A percentile compares a stretch with the other conserved stretches of the same genome.
Conservation (phyloP, 92 coral and sea anemone genomes). For the Muricea muricata region DNA sequence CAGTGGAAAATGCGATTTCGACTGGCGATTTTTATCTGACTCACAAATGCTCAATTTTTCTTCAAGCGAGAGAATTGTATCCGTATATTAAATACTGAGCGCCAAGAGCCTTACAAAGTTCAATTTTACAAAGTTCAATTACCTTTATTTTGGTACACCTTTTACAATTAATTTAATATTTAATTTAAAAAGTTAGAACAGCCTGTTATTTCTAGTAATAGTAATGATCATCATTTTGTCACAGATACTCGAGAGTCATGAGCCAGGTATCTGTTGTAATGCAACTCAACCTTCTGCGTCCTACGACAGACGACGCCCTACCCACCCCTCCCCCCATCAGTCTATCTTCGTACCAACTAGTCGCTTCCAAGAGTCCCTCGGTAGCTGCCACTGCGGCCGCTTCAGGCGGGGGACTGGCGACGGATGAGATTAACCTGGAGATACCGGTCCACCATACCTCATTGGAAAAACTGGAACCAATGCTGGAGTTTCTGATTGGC, state of each 20-base stretch:
- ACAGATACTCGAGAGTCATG: conserved; percentile 27
- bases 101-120: no score
- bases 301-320: conserved; percentile 73
- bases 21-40: no score
- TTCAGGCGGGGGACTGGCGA: conserved; percentile 97
- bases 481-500: conserved; percentile 90
- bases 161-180: no score
- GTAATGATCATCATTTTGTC: conserved; percentile 62
- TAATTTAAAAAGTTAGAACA: no score
- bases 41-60: no score
- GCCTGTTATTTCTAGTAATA: no score
- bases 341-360: conserved; percentile 91
- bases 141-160: no score
- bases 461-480: conserved; percentile 66
- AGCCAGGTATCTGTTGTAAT: conserved; percentile 73
- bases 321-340: conserved; percentile 99
- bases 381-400: conserved; percentile 98
- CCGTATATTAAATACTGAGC: no score
- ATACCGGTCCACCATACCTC: conserved; percentile 83
- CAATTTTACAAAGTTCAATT: no score
- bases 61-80: no score
- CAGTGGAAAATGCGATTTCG: no score
- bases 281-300: conserved; percentile 85
- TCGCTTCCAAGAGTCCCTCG: conserved; percentile 87
- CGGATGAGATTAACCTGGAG: conserved; percentile 87